Evolutionary conservation across 2,888 invertebrate genomes (phyloP), one percentile per base, ranked within the genome.

Genomic region (Eucera pruinosa): DNA sequence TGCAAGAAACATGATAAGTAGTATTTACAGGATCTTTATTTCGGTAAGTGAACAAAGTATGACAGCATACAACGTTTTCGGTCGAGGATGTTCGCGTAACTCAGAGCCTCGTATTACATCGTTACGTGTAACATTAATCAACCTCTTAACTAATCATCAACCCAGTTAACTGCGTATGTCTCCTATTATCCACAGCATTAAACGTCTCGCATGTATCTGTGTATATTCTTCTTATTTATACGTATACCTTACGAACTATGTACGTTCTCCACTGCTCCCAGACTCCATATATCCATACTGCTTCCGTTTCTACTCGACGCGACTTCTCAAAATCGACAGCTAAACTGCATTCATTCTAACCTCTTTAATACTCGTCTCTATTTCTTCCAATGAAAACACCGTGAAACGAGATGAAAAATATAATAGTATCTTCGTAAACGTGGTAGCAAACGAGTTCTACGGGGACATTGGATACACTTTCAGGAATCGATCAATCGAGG

Each of bases 1-100:
- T 11, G 36, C 11, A n/a, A 25, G 23, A 13, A 50, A 48, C n/a
- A 11, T 55, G 27, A 54, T 36, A 23, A 48, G 15, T 60, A 67
- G 47, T 84, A 84, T 83, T 77, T 84, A 84, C 79, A 83, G 76
- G 52, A 80, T 54, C 71, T 84, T 83, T 84, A 83, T 83, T 84
- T 50, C 65, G 61, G 54, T 80, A 78, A 82, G 64, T 84, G 81
- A 81, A 83, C 82, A 79, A 83, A 79, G 68, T 79, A 79, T 76
- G 84, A 81, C 73, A 81, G 73, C 68, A 84, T 81, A 76, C 79
- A 83, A 81, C 78, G 55, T 41, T 69, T 78, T 61, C 73, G 70
- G 54, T 73, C 72, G 55, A 72, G 68, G 47, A 13, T 33, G 43
- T 7, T 20, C 55, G 62, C 55, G 62, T 66, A 57, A 57, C 60